Base-by-base conservation (phyloP, 2,113 vertebrate genomes). In the Chionomys nivalis region DNA sequence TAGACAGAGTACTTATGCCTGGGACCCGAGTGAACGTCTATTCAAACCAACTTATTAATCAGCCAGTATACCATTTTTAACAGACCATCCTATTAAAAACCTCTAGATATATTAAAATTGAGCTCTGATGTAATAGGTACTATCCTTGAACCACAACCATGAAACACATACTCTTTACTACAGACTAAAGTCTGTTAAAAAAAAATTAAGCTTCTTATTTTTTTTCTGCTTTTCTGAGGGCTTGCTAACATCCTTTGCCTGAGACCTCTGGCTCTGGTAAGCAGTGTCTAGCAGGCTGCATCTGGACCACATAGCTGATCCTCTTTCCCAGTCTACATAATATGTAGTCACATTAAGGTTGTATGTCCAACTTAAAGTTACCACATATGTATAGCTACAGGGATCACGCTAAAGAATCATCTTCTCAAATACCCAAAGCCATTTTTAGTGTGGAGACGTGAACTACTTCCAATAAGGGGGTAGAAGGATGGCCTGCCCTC, bases 1-100 rank as follows among this genome's bases (percentile, higher is more conserved):
- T 94, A 97, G 98, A 98, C 95, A 97, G 97, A 98, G 82, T 97
- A 98, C 92, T 98, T 98, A 97, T 98, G 98, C 97, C 98, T 97
- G 96, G 98, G 97, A 98, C 96, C 97, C 93, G 90, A 98, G 98
- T 98, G 98, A 98, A 98, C 95, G 96, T 98, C 97, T 98, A 91
- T 96, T 98, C 98, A 98, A 98, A 95, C 96, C 98, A 98, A 98
- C 92, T 98, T 99, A 99, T 99, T 99, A 98, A 99, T 99, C 98
- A 99, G 98, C 96, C 97, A 96, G 33, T 96, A 95, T 98, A 96
- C 75, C 96, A 97, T 94, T 98, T 98, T 98, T 98, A 98, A 98
- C 96, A 98, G 98, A 98, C 55, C 97, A 66, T 85, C 94, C 97
- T 97, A 95, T 98, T 61, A 61, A 97, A 97, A 79, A 94, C 52